These are phyloP conservation scores for Pediacus dermestoides DNA, from an alignment of 2,888 invertebrate species.

Conservation along the genomic window DNA sequence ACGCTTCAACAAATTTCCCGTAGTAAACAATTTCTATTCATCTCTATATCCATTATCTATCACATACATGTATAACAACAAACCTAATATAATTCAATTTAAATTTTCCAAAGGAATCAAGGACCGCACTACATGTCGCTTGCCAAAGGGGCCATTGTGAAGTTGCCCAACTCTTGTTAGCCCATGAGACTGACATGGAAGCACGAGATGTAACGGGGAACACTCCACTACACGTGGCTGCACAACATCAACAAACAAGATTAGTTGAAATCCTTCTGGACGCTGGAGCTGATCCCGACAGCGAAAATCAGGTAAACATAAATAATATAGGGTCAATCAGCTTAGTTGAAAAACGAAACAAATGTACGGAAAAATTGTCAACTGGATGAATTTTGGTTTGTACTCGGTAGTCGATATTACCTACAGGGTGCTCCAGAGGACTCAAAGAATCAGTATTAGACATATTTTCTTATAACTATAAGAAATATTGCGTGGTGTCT, in stretches of 20 bases:
- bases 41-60: no score
- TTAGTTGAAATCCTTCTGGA: constrained; percentile 69
- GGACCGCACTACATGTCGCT: constrained; percentile 68
- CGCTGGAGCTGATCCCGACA: constrained; percentile 62
- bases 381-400: no score
- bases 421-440: no score
- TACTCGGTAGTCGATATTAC: no score
- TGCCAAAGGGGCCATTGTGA: constrained; percentile 65
- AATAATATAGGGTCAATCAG: no score
- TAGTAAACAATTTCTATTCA: no score
- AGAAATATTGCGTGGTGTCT: no score
- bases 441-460: no score
- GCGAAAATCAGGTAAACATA: constrained; percentile 54
- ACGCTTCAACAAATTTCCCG: no score
- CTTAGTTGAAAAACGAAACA: no score
- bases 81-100: constrained; percentile 20
- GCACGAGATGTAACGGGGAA: constrained; percentile 67
- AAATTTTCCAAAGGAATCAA: constrained; percentile 58
- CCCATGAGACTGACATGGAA: constrained; percentile 62
- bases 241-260: constrained; percentile 70
- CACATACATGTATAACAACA: not conserved
- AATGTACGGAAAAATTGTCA: no score
- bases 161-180: constrained; percentile 57
- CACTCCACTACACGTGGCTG: constrained; percentile 73
- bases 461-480: no score